phyloP scores from a whole-genome alignment of 1,140 invertebrate species.

The Melitaea cinxia region DNA sequence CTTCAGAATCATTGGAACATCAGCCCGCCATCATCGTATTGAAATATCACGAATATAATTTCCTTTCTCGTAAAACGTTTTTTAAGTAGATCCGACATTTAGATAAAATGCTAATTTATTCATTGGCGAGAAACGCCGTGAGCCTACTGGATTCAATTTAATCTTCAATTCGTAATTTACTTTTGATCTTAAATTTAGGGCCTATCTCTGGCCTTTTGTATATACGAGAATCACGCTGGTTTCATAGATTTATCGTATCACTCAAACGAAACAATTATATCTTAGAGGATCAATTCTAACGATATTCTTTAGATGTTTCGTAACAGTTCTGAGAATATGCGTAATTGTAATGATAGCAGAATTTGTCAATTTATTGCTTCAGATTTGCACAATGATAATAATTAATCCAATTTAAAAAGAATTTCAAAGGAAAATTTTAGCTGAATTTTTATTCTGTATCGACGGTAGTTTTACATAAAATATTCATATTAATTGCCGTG shows the following conservation, averaged over 20 bases:
- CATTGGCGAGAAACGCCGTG: constrained; percentile 66
- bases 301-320: background rate
- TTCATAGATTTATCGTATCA: constrained; percentile 4
- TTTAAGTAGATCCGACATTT: constrained; percentile 69
- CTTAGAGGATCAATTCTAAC: background rate
- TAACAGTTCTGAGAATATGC: too few relatives aligned
- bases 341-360: too few relatives aligned
- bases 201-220: constrained; percentile 18
- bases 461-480: too few relatives aligned
- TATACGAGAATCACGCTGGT: background rate
- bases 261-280: constrained; percentile 4
- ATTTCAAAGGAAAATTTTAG: too few relatives aligned
- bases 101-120: constrained; percentile 79
- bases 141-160: constrained; percentile 69
- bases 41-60: constrained; percentile 3
- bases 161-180: constrained; percentile 63
- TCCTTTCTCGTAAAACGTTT: constrained; percentile 34
- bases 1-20: background rate
- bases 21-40: background rate
- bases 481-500: too few relatives aligned
- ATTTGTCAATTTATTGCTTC: too few relatives aligned
- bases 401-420: too few relatives aligned
- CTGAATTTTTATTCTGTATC: too few relatives aligned
- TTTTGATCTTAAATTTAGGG: constrained; percentile 64
- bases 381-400: too few relatives aligned